Conservation (phyloP, 2,888 invertebrate species). For the Mimas tiliae region DNA sequence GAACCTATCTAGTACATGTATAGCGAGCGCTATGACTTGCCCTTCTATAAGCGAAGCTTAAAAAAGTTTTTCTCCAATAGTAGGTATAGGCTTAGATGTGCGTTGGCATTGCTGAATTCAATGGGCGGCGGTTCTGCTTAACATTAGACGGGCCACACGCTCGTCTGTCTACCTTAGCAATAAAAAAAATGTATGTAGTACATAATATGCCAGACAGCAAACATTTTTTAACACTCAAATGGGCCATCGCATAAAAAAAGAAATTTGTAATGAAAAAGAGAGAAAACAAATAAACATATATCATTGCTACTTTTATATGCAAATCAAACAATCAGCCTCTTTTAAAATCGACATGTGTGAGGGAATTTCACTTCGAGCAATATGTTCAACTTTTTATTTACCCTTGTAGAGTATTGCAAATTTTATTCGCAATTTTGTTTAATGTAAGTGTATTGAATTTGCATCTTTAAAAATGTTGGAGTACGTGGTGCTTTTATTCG, state of each 20-base stretch:
- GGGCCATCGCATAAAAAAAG: neutral
- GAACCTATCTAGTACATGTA: no score
- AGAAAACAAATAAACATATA: neutral
- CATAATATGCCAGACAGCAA: no score
- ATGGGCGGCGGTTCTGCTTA: no score
- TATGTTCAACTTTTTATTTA: conserved; percentile 15
- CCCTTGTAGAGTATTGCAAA: conserved; percentile 4
- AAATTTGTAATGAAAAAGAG: neutral
- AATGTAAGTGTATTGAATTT: conserved; percentile 1
- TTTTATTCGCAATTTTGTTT: neutral
- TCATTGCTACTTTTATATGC: neutral
- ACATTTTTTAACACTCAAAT: neutral
- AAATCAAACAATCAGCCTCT: neutral
- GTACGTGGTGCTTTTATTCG: neutral
- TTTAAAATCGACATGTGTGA: neutral
- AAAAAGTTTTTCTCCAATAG: no score
- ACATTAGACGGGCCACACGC: no score
- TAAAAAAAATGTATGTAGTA: no score
- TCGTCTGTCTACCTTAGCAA: no score
- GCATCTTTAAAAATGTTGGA: conserved; percentile 3
- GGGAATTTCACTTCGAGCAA: conserved; percentile 4
- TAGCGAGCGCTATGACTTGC: no score
- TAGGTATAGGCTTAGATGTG: no score
- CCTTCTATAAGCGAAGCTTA: no score
- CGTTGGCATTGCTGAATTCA: no score